These are phyloP conservation scores for Tretioscincus oriximinensis DNA, from an alignment of 2,113 vertebrate genomes.

Conservation along the genomic window DNA sequence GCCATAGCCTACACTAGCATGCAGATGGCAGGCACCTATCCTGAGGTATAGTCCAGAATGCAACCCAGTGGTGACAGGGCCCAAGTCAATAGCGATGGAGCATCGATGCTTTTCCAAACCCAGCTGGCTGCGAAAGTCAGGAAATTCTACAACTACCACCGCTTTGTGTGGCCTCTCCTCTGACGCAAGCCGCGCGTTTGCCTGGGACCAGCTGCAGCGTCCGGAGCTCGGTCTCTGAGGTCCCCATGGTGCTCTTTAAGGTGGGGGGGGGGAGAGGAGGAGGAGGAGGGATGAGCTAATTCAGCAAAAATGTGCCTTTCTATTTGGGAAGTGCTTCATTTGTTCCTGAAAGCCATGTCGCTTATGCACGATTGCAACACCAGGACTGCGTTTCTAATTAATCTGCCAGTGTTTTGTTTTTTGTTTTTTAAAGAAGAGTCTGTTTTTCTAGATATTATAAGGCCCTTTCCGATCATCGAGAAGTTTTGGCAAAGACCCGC, in stretches of 20 bases:
- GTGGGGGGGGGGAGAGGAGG: neutral
- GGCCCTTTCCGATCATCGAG: constrained; percentile 38
- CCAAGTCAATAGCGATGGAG: neutral
- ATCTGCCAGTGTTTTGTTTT: constrained; percentile 48
- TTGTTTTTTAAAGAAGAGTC: constrained; percentile 2
- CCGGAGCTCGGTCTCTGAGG: neutral
- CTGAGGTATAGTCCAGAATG: too few relatives aligned
- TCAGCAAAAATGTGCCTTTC: constrained; percentile 52
- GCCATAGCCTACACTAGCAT: too few relatives aligned
- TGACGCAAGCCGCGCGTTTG: constrained; percentile 21
- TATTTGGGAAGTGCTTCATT: constrained; percentile 62
- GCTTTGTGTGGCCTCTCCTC: constrained; percentile 6
- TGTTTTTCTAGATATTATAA: neutral
- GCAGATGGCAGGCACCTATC: too few relatives aligned
- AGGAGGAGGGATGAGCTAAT: constrained; percentile 50
- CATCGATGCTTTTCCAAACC: neutral
- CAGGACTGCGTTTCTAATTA: constrained; percentile 70
- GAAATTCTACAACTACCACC: constrained; percentile 24
- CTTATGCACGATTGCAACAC: constrained; percentile 67
- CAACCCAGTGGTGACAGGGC: too few relatives aligned
- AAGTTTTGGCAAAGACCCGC: neutral
- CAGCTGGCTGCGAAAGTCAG: neutral
- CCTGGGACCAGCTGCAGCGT: neutral
- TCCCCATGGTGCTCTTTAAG: constrained; percentile 23
- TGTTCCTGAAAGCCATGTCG: constrained; percentile 63